Conservation (phyloP, 2,797 vertebrate genomes). For the Thamnophis elegans region DNA sequence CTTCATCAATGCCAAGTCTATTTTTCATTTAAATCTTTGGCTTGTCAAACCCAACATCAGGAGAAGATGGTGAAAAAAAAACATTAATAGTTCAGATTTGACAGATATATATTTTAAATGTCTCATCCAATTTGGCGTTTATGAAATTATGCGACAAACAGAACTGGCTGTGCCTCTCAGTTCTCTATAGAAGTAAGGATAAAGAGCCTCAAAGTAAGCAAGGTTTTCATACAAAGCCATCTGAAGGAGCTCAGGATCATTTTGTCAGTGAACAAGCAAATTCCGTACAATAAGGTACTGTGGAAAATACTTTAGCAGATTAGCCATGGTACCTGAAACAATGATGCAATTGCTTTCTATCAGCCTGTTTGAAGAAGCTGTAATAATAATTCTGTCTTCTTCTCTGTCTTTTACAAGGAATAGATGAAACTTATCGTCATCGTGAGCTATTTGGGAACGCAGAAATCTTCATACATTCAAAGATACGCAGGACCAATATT, state of each 20-base stretch:
- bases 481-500: not conserved
- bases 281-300: not conserved
- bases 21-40: constrained; percentile 63
- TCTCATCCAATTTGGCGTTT: constrained; percentile 55
- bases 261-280: not conserved
- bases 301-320: not conserved
- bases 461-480: not conserved
- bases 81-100: constrained; percentile 59
- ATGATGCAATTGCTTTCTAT: not conserved
- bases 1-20: constrained; percentile 51
- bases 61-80: constrained; percentile 59
- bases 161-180: constrained; percentile 34
- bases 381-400: not conserved
- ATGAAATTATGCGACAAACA: constrained; percentile 55
- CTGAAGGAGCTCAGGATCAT: not conserved
- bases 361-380: not conserved
- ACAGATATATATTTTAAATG: constrained; percentile 46
- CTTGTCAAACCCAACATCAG: constrained; percentile 65
- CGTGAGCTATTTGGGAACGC: not conserved
- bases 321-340: not conserved
- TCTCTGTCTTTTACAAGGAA: not conserved
- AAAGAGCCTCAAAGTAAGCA: constrained; percentile 9
- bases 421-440: not conserved
- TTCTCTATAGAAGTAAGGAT: constrained; percentile 12
- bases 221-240: not conserved